Conservation (phyloP, 2,888 invertebrate genomes). For the Pristionchus fissidentatus region DNA sequence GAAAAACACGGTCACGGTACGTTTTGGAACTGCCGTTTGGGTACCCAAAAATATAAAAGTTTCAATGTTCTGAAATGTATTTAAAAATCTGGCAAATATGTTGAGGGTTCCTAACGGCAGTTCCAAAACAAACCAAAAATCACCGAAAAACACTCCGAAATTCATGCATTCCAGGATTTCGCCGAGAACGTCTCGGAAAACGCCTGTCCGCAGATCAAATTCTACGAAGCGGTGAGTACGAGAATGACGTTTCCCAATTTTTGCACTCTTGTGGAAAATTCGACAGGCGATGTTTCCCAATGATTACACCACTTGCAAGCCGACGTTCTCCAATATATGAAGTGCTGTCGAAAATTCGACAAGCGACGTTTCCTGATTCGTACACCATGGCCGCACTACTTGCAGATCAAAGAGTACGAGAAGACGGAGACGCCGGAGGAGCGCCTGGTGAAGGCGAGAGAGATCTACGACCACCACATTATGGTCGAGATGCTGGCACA, state of each 20-base stretch:
- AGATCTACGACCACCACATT: slow-evolving; percentile 99
- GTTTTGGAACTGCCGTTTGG: too few species aligned
- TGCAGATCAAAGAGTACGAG: slow-evolving; percentile 96
- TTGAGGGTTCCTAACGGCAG: too few species aligned
- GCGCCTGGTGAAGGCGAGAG: slow-evolving; percentile 91
- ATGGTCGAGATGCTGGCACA: slow-evolving; percentile 99
- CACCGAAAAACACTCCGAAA: background rate
- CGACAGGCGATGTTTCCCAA: background rate
- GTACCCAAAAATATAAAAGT: too few species aligned
- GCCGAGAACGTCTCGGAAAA: slow-evolving; percentile 96
- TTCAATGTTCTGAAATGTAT: too few species aligned
- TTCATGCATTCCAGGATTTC: slow-evolving; percentile 82
- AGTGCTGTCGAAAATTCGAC: background rate
- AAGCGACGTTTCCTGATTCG: background rate
- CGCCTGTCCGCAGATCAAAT: slow-evolving; percentile 96
- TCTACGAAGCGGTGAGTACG: slow-evolving; percentile 93
- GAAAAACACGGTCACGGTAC: too few species aligned
- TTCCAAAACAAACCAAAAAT: too few species aligned
- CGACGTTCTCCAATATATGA: background rate
- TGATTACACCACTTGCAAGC: background rate
- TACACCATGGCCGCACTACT: slow-evolving; percentile 29
- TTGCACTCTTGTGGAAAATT: background rate
- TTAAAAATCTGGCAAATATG: too few species aligned
- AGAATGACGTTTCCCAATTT: background rate
- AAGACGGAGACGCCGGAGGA: slow-evolving; percentile 98